Base-by-base conservation (phyloP, 1,140 invertebrate species). In the Adoxophyes honmai region DNA sequence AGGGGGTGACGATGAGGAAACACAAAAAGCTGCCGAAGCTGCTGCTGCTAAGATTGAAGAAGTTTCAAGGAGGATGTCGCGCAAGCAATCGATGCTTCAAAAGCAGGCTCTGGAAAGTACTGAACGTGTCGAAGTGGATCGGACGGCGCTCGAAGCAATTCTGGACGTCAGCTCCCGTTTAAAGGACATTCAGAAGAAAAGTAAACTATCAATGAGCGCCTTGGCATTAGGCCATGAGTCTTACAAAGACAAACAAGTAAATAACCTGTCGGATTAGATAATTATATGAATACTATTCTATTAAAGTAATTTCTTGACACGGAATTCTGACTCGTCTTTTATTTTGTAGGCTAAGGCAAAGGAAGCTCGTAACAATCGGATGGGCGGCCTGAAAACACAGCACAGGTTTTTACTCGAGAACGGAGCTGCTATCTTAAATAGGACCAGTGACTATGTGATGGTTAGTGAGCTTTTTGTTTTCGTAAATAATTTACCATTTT, bases 341-440 rank as follows among this genome's bases (percentile, higher is more conserved):
- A 66, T 62, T 62, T 77, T 70, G 14, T 76, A 91, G 90, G 80
- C 76, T 18, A 91, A 89, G 76, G 90, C 88, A 38, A 92, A 90
- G 66, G 90, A 91, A 62, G 73, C 79, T 51, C 81, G 91, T 39
- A 86, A 81, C 37, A 71, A 73, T 18, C 83, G 93, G 59, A 73
- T 89, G 63, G 78, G 76, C 53, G 75, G 71, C 16, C 59, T 94
- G 8, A 91, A 89, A 68, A 80, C 90, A 5, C 90, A 90, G 14
- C 92, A 93, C 64, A 89, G 90, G 57, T 92, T 92, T 71, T 74
- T 95, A 9, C 80, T 94, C 36, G 93, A 94, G 64, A 90, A 91
- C 56, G 91, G 90, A 33, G 91, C 92, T n/a, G 81, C 89, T 13
- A 89, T 91, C 64, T 78, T 92, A 42, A 90, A 91, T 63, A 78